Conservation (phyloP, 1,140 invertebrate genomes). For the Cherax destructor region DNA sequence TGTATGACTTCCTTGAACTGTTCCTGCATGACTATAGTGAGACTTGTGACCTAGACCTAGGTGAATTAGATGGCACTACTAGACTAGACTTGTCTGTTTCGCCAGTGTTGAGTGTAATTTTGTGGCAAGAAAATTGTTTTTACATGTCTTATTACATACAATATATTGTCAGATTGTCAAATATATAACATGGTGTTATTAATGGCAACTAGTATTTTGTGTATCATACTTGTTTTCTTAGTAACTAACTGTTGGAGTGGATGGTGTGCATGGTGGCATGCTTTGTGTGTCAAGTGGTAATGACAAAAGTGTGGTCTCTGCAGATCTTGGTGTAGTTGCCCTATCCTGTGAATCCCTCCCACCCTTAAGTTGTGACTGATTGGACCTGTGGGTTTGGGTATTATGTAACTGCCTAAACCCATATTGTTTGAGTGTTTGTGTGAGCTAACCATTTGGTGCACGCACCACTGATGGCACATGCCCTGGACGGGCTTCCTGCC, state of each 20-base stretch:
- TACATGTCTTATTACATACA: slow-evolving; percentile 18
- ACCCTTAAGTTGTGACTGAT: slow-evolving; percentile 33
- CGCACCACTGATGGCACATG: slow-evolving; percentile 56
- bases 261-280: slow-evolving; percentile 46
- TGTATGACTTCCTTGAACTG: slow-evolving; percentile 64
- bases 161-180: slow-evolving; percentile 10
- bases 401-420: slow-evolving; percentile 30
- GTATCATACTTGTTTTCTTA: slow-evolving; percentile 36
- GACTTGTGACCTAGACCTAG: slow-evolving; percentile 65
- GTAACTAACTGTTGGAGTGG: slow-evolving; percentile 21
- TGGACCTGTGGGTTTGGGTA: slow-evolving; percentile 28
- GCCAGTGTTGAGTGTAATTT: slow-evolving; percentile 55
- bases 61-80: slow-evolving; percentile 63
- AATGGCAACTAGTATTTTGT: slow-evolving; percentile 35
- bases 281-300: slow-evolving; percentile 30
- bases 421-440: slow-evolving; percentile 43
- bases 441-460: slow-evolving; percentile 62
- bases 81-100: slow-evolving; percentile 60
- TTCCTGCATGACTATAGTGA: slow-evolving; percentile 61
- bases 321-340: slow-evolving; percentile 21
- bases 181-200: slow-evolving; percentile 29
- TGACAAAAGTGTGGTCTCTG: slow-evolving; percentile 32
- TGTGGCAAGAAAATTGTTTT: slow-evolving; percentile 26
- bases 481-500: slow-evolving; percentile 61
- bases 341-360: slow-evolving; percentile 34